Evolutionary conservation across 2,113 vertebrate genomes (phyloP).

Genomic region (Cyanoramphus novaezelandiae): DNA sequence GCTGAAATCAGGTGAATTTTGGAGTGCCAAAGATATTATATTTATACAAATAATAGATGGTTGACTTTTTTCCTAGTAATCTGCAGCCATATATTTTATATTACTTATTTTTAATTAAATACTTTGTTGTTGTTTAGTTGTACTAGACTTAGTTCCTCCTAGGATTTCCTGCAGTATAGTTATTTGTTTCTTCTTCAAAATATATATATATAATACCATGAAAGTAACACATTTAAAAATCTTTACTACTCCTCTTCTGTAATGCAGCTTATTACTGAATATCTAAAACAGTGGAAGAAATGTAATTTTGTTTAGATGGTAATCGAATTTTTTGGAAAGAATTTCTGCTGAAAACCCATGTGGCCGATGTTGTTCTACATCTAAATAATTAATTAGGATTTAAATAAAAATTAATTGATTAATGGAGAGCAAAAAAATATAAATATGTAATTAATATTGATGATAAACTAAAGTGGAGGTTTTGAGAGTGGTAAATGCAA

Average conservation of each 20-base stretch:
- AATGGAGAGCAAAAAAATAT: neutral
- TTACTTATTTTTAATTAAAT: neutral
- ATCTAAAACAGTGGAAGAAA: neutral
- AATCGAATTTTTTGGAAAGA: neutral
- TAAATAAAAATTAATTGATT: neutral
- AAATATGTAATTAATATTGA: neutral
- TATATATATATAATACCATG: neutral
- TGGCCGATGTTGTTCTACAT: neutral
- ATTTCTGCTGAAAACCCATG: neutral
- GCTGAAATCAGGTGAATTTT: neutral
- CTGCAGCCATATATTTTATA: neutral
- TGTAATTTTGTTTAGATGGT: neutral
- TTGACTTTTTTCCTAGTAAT: neutral
- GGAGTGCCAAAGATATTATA: neutral
- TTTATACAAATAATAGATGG: neutral
- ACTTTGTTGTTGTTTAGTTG: neutral
- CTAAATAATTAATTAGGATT: neutral
- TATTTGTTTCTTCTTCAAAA: neutral
- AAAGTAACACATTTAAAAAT: neutral
- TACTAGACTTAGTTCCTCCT: neutral
- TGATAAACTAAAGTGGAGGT: neutral
- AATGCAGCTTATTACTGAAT: neutral
- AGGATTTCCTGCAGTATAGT: neutral
- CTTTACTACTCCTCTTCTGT: neutral
- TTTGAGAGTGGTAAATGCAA: neutral